phyloP scores from a whole-genome alignment of 2,888 invertebrate genomes.

The Rhogogaster chlorosoma region DNA sequence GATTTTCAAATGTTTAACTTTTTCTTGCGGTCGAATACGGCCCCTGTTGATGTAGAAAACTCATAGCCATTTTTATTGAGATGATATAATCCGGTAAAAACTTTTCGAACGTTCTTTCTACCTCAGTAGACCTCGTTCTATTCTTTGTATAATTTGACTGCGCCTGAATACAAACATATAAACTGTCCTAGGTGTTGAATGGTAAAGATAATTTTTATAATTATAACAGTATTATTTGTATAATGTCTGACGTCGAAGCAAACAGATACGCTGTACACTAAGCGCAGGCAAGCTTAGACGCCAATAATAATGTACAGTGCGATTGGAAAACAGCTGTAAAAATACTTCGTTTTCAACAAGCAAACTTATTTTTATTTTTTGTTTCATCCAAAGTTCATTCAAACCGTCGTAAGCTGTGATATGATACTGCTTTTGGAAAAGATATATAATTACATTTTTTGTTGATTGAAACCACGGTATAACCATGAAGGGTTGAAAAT shows the following conservation, averaged over 20 bases:
- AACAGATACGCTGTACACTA: background rate
- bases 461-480: background rate
- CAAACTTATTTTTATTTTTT: background rate
- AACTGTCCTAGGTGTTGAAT: background rate
- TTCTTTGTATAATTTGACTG: background rate
- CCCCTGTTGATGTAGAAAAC: background rate
- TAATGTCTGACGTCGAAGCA: constrained; percentile 1
- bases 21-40: background rate
- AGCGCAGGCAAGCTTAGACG: background rate
- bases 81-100: background rate
- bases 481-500: background rate
- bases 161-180: background rate
- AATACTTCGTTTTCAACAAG: background rate
- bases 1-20: background rate
- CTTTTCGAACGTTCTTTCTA: too few species aligned
- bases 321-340: background rate
- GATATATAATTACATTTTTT: background rate
- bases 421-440: background rate
- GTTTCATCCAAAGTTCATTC: background rate
- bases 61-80: background rate
- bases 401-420: background rate
- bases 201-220: background rate
- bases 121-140: background rate
- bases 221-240: background rate
- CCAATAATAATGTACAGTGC: background rate